These are phyloP conservation scores for Kradibia gibbosae DNA, from an alignment of 1,140 invertebrate species.

Conservation along the genomic window DNA sequence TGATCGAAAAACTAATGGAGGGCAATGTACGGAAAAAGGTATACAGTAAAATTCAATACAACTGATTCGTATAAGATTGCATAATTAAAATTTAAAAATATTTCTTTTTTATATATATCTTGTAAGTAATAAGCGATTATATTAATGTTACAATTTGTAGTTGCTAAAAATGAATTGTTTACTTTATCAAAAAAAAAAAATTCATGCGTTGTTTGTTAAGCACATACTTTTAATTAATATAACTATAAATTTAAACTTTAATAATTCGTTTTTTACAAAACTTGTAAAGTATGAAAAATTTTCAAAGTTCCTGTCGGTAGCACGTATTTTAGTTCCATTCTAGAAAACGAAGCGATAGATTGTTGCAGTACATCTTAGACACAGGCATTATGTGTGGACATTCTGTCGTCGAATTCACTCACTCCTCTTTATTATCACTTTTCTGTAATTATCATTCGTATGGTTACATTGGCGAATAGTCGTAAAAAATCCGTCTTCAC, in stretches of 20 bases:
- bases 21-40: neutral
- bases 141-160: no score
- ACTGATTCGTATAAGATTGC: neutral
- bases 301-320: neutral
- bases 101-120: neutral
- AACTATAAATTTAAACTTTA: neutral
- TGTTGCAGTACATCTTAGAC: neutral
- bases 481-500: no score
- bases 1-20: neutral
- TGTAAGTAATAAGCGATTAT: no score
- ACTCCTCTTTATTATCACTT: no score
- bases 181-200: no score
- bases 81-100: neutral
- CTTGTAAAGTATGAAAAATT: neutral
- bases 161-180: no score
- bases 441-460: no score
- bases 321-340: neutral
- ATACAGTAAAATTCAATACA: neutral
- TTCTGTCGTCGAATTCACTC: no score
- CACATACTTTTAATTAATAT: no score
- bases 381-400: neutral
- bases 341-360: neutral
- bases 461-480: no score
- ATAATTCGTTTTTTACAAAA: neutral
- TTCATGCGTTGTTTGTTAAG: no score